Conservation (phyloP, 1,140 invertebrate species). For the Calephelis virginiensis region DNA sequence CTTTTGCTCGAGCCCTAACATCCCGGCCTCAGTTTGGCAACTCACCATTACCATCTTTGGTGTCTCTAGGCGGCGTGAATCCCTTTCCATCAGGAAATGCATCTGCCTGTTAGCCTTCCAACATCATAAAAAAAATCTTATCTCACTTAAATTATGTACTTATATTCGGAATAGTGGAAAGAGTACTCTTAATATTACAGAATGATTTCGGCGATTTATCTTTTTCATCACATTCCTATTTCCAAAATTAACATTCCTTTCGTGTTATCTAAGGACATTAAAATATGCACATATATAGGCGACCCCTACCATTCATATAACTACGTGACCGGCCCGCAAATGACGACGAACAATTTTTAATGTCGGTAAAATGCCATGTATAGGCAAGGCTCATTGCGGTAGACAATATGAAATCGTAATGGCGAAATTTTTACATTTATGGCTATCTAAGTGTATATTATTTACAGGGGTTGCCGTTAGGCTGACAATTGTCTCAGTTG, state of each 20-base stretch:
- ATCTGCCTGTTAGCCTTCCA: no score
- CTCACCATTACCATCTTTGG: no score
- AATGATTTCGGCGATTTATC: no score
- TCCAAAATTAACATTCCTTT: background rate
- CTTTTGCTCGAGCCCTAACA: no score
- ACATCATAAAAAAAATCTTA: no score
- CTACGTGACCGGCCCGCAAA: background rate
- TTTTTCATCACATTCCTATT: no score
- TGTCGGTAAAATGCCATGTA: slow-evolving; percentile 8
- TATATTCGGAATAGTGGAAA: no score
- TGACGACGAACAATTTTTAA: slow-evolving; percentile 12
- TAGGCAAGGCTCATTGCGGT: background rate
- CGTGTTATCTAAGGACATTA: background rate
- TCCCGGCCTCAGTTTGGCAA: no score
- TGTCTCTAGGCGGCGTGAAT: no score
- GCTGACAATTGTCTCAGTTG: background rate
- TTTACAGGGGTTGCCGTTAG: background rate
- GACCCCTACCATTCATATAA: background rate
- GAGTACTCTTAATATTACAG: no score
- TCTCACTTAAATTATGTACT: no score
- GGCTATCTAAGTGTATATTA: background rate
- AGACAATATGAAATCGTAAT: slow-evolving; percentile 3
- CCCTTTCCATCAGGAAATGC: no score
- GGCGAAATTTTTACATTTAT: background rate
- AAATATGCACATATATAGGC: slow-evolving; percentile 8